Base-by-base conservation (phyloP, 2,888 invertebrate species). In the Glyphotaelius pellucidus region DNA sequence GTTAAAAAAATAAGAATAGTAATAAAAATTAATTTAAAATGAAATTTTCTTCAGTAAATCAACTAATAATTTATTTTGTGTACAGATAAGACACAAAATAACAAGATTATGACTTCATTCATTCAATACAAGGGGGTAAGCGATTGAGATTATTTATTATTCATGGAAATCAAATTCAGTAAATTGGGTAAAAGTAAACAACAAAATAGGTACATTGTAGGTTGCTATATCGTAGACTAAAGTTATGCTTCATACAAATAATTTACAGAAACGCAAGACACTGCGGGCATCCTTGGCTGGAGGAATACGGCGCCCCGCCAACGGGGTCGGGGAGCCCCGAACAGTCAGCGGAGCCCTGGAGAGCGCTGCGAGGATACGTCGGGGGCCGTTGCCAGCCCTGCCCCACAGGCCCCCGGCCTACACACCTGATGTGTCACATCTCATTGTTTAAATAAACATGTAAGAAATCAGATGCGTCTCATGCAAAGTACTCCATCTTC, bases 221-320 rank as follows among this genome's bases (percentile, higher is more conserved):
- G 67, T 67, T 9, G 67, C 67, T n/a, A 67, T n/a, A 67, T 67
- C 25, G n/a, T 7, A 67, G 25, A 67, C 67, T 67, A 67, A 67
- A 67, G 67, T 67, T n/a, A 67, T n/a, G 67, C 67, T 25, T 25
- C 25, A 67, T 67, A 67, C 5, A 52, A 67, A 52, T 67, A 32
- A 67, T 79, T 96, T 97, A 92, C 96, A 99, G 99, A 99, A 99
- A 96, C 97, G 99, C 90, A 98, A 98, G 95, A 97, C 98, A 0
- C 95, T 99, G 94, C 97, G 98, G 90, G 98, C 98, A 88, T 97
- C 98, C 0, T 96, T 98, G 94, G 97, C 98, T 94, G 97, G 96
- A n/a, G 97, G 98, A 79, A 67, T 90, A 25, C 97, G 98, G 79
- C 97, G 97, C 90, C 98, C 98, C 95, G 97, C 98, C 30, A 98